phyloP scores from a whole-genome alignment of 2,113 vertebrate genomes.

The Penelope pileata region DNA sequence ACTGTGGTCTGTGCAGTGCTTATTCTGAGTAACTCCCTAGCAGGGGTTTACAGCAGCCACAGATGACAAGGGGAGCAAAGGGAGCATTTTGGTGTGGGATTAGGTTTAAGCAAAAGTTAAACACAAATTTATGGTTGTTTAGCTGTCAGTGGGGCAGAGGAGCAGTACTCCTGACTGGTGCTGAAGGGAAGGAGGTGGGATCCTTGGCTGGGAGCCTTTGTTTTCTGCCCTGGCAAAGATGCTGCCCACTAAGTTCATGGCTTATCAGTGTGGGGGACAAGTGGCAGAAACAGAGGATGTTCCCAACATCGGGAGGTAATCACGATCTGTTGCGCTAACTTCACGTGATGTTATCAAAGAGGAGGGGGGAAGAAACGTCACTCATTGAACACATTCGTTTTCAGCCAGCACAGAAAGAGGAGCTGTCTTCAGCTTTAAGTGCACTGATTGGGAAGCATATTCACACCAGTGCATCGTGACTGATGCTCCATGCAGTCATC shows the following conservation, averaged over 20 bases:
- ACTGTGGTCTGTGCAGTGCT: neutral
- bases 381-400: conserved; percentile 38
- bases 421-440: conserved; percentile 26
- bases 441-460: conserved; percentile 36
- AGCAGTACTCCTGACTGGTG: neutral
- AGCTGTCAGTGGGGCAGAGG: neutral
- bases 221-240: neutral
- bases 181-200: neutral
- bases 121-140: neutral
- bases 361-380: neutral
- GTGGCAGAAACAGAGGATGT: conserved; percentile 1
- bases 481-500: conserved; percentile 2
- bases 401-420: conserved; percentile 20
- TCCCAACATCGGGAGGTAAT: conserved; percentile 38
- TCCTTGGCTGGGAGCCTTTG: neutral
- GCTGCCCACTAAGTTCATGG: neutral
- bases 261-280: neutral
- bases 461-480: conserved; percentile 26
- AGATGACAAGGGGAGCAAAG: neutral
- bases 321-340: neutral
- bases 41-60: neutral
- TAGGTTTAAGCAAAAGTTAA: neutral
- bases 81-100: neutral
- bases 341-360: conserved; percentile 33
- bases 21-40: neutral